phyloP scores from a whole-genome alignment of 2,113 vertebrate genomes.

The Eurypyga helias region DNA sequence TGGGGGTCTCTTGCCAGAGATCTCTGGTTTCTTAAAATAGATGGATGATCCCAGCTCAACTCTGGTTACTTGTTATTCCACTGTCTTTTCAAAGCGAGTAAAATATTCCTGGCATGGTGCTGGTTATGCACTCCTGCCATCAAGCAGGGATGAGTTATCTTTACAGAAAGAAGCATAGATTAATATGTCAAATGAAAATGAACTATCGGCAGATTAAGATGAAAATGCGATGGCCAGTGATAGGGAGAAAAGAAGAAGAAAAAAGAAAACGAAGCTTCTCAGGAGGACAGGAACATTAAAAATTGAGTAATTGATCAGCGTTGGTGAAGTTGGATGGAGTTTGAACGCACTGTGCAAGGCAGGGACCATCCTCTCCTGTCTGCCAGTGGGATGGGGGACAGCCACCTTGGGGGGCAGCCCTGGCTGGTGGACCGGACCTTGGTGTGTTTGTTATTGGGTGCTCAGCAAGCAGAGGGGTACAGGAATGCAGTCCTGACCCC shows the following conservation, averaged over 20 bases:
- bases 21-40: background rate
- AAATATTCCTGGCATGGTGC: conserved; percentile 36
- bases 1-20: background rate
- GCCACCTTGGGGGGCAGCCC: background rate
- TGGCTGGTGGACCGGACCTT: fast-evolving
- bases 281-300: background rate
- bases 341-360: background rate
- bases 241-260: background rate
- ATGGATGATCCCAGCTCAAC: background rate
- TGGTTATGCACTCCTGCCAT: conserved; percentile 25
- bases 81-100: background rate
- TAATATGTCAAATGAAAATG: conserved; percentile 65
- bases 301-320: background rate
- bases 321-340: background rate
- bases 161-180: conserved; percentile 48
- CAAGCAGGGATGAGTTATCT: conserved; percentile 46
- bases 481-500: background rate
- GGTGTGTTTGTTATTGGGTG: background rate
- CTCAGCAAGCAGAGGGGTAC: fast-evolving
- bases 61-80: conserved; percentile 35
- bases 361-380: background rate
- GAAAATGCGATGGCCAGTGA: conserved; percentile 1
- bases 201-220: conserved; percentile 44
- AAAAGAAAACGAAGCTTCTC: background rate
- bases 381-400: fast-evolving